Conservation (phyloP, 2,113 vertebrate genomes). For the Dolichallabes microphthalmus region DNA sequence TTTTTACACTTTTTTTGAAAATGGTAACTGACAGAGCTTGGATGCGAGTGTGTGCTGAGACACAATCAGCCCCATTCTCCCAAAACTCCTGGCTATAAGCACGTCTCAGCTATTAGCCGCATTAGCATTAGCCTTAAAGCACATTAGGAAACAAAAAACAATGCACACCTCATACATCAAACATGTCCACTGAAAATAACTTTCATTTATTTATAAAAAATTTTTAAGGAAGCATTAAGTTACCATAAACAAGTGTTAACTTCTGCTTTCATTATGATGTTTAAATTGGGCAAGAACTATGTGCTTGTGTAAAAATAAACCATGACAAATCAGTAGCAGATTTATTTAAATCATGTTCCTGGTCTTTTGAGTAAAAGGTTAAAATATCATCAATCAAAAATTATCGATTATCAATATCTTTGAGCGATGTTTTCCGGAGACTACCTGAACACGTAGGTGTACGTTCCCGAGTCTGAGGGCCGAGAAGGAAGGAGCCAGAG, state of each 20-base stretch:
- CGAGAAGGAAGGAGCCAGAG: constrained; percentile 83
- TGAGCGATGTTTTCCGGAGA: not conserved
- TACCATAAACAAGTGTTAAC: not conserved
- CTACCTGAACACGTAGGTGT: constrained; percentile 79
- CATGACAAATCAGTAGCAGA: not conserved
- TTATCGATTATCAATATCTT: not conserved
- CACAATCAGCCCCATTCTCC: not conserved
- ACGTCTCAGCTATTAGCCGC: not conserved
- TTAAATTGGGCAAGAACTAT: not conserved
- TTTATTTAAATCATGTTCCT: not conserved
- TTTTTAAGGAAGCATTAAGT: too few relatives aligned
- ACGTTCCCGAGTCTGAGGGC: constrained; percentile 78
- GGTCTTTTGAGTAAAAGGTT: not conserved
- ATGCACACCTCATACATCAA: not conserved
- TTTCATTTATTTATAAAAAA: too few relatives aligned
- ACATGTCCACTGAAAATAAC: not conserved
- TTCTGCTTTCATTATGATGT: not conserved
- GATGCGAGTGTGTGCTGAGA: not conserved
- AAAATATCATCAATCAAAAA: not conserved
- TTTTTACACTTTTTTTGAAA: too few relatives aligned
- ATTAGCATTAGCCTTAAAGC: not conserved
- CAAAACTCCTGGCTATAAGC: not conserved
- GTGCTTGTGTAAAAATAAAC: not conserved
- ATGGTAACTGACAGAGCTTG: not conserved
- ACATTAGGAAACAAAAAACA: not conserved